Conservation (phyloP, 2,888 invertebrate species). For the Drosophila paranaensis region DNA sequence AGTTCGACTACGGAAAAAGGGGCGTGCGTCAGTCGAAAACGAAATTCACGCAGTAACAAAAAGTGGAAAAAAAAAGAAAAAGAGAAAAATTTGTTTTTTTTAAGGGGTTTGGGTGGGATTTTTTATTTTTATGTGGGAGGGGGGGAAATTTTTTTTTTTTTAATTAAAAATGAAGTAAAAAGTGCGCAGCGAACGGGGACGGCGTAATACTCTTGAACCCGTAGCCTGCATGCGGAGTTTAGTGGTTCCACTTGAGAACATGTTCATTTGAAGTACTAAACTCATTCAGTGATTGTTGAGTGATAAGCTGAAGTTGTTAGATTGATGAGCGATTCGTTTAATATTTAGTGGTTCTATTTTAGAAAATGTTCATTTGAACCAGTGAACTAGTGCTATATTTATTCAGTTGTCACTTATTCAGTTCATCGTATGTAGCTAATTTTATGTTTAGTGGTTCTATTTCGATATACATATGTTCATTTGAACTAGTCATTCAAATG, state of each 20-base stretch:
- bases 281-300: background rate
- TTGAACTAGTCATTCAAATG: background rate
- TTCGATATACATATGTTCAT: background rate
- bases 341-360: too few species aligned
- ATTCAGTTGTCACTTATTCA: background rate
- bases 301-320: background rate
- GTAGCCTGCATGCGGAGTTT: background rate
- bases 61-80: background rate
- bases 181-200: background rate
- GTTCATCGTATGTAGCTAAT: background rate
- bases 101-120: too few species aligned
- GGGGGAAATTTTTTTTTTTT: too few species aligned
- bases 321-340: too few species aligned
- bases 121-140: too few species aligned
- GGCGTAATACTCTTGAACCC: slow-evolving; percentile 24
- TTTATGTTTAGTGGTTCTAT: background rate
- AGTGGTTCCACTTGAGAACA: background rate
- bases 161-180: too few species aligned
- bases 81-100: too few species aligned
- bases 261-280: background rate
- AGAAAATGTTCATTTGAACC: too few species aligned
- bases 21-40: slow-evolving; percentile 45
- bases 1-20: slow-evolving; percentile 26
- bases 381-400: too few species aligned
- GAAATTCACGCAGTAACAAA: background rate